Conservation (phyloP, 2,113 vertebrate genomes). For the Erythrocercus mccallii region DNA sequence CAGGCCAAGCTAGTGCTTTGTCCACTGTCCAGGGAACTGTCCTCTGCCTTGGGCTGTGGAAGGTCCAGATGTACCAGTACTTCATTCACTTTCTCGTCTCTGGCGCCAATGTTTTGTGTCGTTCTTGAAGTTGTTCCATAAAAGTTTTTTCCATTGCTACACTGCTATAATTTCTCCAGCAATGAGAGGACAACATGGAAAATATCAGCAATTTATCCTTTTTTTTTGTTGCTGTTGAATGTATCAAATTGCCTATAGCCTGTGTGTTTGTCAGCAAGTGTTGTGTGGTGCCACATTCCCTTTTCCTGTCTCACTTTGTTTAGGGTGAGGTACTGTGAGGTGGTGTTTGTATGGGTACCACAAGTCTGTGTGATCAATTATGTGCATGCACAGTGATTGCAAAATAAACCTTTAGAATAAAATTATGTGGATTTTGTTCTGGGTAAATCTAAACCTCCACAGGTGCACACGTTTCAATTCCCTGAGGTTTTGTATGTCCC, state of each 20-base stretch:
- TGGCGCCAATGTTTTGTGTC: background rate
- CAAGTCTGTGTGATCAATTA: background rate
- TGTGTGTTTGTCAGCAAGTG: background rate
- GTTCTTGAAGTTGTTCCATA: background rate
- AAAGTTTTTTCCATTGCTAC: background rate
- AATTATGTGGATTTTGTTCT: background rate
- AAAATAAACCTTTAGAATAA: slow-evolving; percentile 24
- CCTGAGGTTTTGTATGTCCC: background rate
- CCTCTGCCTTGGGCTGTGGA: background rate
- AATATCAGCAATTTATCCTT: background rate
- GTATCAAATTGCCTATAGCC: background rate
- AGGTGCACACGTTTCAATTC: background rate
- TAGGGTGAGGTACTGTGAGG: background rate
- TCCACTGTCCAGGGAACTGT: background rate
- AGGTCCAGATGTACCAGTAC: background rate
- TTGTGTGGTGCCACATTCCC: background rate
- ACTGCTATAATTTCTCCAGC: background rate
- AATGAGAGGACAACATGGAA: background rate
- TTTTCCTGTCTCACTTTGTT: fast-evolving
- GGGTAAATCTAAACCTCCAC: background rate
- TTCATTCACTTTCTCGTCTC: background rate
- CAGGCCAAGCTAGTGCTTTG: background rate
- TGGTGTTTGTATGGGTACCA: background rate
- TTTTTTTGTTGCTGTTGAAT: background rate
- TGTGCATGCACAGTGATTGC: background rate